These are phyloP conservation scores for Chaetodon trifascialis DNA, from an alignment of 2,113 vertebrate genomes.

Conservation along the genomic window DNA sequence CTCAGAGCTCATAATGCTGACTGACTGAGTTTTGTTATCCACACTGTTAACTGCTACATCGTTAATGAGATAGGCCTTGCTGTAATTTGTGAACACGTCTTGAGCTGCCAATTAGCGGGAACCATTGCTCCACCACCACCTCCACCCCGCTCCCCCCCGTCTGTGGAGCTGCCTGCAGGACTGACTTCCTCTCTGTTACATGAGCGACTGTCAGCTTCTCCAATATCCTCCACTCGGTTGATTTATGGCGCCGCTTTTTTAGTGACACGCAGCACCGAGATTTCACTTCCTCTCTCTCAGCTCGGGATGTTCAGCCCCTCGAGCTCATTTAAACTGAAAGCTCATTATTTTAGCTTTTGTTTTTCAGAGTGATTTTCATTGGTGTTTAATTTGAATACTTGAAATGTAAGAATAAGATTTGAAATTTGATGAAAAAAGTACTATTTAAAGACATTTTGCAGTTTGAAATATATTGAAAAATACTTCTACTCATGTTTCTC, in stretches of 20 bases:
- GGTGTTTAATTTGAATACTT: not conserved
- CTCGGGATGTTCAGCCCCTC: not conserved
- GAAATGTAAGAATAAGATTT: not conserved
- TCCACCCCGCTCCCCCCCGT: not conserved
- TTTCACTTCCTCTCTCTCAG: not conserved
- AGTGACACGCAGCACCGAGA: not conserved
- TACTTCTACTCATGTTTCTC: not conserved
- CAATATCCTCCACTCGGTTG: slow-evolving; percentile 1
- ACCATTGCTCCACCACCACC: not conserved
- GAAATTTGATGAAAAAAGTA: not conserved
- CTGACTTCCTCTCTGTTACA: not conserved
- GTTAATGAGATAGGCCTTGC: slow-evolving; percentile 3
- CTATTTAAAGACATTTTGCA: not conserved
- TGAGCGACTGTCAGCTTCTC: slow-evolving; percentile 12
- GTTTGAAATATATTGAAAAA: no score
- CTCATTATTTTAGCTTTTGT: slow-evolving; percentile 13
- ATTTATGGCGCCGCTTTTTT: slow-evolving; percentile 19
- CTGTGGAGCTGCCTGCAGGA: not conserved
- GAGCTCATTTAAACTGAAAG: not conserved
- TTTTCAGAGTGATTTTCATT: slow-evolving; percentile 12
- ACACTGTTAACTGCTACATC: not conserved
- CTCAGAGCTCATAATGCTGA: slow-evolving; percentile 12
- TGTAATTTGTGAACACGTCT: slow-evolving; percentile 35
- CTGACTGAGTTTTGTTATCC: not conserved
- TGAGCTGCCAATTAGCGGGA: slow-evolving; percentile 30